Conservation (phyloP, 2,888 invertebrate genomes). For the Steinernema scapterisci region DNA sequence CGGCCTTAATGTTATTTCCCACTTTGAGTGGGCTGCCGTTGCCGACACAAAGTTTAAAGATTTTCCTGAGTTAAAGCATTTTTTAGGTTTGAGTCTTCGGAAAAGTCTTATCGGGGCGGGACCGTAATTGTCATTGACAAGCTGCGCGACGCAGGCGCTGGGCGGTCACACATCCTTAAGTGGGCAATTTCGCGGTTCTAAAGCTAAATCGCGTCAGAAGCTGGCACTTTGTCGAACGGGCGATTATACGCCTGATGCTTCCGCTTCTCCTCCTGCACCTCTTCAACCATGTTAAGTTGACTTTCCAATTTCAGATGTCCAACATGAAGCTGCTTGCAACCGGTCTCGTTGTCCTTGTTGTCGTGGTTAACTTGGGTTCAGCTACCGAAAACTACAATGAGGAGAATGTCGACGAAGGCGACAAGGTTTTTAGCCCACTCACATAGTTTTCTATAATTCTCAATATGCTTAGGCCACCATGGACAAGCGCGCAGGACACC, state of each 20-base stretch:
- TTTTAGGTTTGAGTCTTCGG: background rate
- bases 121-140: conserved; percentile 24
- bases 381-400: background rate
- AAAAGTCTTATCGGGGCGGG: background rate
- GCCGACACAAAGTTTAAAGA: too few species aligned
- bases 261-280: background rate
- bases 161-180: conserved; percentile 25
- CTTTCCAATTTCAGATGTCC: background rate
- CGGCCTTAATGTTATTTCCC: too few species aligned
- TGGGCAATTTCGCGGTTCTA: conserved; percentile 11
- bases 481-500: conserved; percentile 5
- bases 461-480: background rate
- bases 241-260: background rate
- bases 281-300: background rate
- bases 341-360: background rate
- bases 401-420: background rate
- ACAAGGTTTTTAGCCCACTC: background rate
- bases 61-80: background rate
- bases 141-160: background rate
- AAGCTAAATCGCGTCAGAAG: conserved; percentile 12
- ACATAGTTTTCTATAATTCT: background rate
- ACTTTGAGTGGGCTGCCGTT: too few species aligned
- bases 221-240: background rate
- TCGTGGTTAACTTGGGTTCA: background rate
- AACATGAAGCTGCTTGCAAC: conserved; percentile 10